A percentile compares a stretch with the other conserved stretches of the same genome.
phyloP scores from a whole-genome alignment of 1,140 invertebrate genomes.

The Lepidurus packardi region DNA sequence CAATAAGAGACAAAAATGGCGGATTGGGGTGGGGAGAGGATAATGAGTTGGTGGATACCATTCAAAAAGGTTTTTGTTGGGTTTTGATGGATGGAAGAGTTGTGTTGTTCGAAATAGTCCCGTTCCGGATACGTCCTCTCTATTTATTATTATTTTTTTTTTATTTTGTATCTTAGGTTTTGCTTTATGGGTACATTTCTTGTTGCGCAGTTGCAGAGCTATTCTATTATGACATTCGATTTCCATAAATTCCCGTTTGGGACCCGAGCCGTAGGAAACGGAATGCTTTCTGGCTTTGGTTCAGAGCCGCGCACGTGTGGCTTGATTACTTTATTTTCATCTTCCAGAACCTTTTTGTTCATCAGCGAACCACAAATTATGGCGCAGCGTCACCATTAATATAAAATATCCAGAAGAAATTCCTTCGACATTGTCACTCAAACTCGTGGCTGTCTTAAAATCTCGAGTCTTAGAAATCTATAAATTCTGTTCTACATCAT shows the following conservation, averaged over 20 bases:
- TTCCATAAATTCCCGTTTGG: slow-evolving; percentile 2
- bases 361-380: not conserved
- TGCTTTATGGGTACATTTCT: not conserved
- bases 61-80: not conserved
- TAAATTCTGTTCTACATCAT: too few species aligned
- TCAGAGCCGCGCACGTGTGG: not conserved
- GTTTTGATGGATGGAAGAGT: slow-evolving; percentile 10
- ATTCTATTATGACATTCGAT: slow-evolving; percentile 19
- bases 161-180: not conserved
- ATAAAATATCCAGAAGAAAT: not conserved
- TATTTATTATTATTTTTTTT: not conserved
- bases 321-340: slow-evolving; percentile 2
- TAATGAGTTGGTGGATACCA: not conserved
- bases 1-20: slow-evolving; percentile 2
- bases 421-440: not conserved
- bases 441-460: too few species aligned
- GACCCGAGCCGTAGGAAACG: not conserved
- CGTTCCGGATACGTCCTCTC: not conserved
- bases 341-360: not conserved
- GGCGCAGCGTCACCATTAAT: not conserved
- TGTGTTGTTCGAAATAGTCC: not conserved
- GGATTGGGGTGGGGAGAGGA: not conserved
- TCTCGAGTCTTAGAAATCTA: too few species aligned
- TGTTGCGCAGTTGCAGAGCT: not conserved
- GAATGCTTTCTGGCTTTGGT: not conserved